These are phyloP conservation scores for Ryuthela nishihirai DNA, from an alignment of 2,888 invertebrate genomes.

Conservation along the genomic window DNA sequence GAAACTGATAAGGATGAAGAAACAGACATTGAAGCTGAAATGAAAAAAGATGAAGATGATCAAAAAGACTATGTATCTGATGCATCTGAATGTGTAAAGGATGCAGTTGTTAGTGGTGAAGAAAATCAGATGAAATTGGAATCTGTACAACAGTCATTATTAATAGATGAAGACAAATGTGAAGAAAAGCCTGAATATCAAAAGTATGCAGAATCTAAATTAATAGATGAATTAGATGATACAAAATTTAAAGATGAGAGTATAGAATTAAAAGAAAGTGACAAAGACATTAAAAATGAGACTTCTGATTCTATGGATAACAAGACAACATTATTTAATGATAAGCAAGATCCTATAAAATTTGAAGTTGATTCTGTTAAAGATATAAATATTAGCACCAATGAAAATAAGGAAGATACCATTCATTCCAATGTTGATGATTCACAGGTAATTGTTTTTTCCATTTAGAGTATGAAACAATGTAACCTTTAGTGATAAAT, in stretches of 20 bases:
- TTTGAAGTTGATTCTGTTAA: slow-evolving; percentile 7
- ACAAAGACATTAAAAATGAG: slow-evolving; percentile 18
- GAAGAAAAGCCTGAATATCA: slow-evolving; percentile 34
- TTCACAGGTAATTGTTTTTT: slow-evolving; percentile 32
- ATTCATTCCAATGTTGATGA: slow-evolving; percentile 28
- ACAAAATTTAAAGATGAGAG: slow-evolving; percentile 10
- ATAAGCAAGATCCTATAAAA: slow-evolving; percentile 18
- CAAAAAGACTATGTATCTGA: slow-evolving; percentile 20
- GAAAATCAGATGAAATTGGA: background rate
- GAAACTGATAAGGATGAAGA: slow-evolving; percentile 19
- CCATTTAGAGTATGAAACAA: too few species aligned
- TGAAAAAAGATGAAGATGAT: slow-evolving; percentile 40
- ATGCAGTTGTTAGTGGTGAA: slow-evolving; percentile 23
- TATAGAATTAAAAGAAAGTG: slow-evolving; percentile 7
- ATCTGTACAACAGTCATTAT: background rate
- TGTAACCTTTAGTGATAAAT: background rate
- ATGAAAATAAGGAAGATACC: slow-evolving; percentile 20
- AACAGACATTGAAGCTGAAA: slow-evolving; percentile 28
- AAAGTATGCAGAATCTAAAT: slow-evolving; percentile 34
- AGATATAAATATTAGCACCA: slow-evolving; percentile 14
- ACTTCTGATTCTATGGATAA: background rate
- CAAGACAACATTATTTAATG: slow-evolving; percentile 4
- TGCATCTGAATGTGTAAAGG: slow-evolving; percentile 34
- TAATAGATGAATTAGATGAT: background rate
- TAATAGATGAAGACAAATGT: slow-evolving; percentile 16